Evolutionary conservation across 2,888 invertebrate genomes (phyloP), one percentile per base, ranked within the genome.

Genomic region (Morpho deidamia): DNA sequence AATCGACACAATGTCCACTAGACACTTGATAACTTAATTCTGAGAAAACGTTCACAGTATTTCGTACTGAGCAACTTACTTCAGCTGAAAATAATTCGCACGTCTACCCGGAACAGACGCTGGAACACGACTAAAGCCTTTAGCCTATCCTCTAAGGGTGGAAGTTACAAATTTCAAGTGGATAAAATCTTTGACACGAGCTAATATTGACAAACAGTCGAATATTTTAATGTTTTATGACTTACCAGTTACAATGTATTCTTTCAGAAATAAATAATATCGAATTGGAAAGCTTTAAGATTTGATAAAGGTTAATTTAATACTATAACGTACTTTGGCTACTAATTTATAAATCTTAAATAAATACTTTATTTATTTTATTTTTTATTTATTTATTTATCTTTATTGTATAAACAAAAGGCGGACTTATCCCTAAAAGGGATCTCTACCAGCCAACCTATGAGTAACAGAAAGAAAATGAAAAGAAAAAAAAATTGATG

Each of bases 111-210:
- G 65, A 58, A 60, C 70, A 66, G 67, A 65, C 72, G 67, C 74
- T 72, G 70, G 64, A 63, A 68, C 65, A 67, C 72, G 78, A 83
- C 86, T 84, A 80, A 71, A 60, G 51, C 33, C 39, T 11, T n/a
- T n/a, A 60, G 51, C 33, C 23, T 23, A 23, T 23, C 2, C 23
- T 5, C 23, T 0, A 23, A 10, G 35, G 34, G 42, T 47, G 48
- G 52, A 51, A 58, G 40, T 49, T 57, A 45, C 47, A 48, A 65
- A 54, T 62, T 57, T 43, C 47, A 48, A 65, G 55, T 62, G 55
- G 44, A 53, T 56, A 51, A 60, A 63, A 63, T 42, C 58, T 59
- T 61, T 54, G 52, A 56, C 41, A 55, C 58, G 52, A 53, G 51
- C 54, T 55, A 58, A 61, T 59, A 54, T 58, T 51, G 53, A 55